Conservation (phyloP, 2,797 vertebrate species). For the Rachycentron canadum region DNA sequence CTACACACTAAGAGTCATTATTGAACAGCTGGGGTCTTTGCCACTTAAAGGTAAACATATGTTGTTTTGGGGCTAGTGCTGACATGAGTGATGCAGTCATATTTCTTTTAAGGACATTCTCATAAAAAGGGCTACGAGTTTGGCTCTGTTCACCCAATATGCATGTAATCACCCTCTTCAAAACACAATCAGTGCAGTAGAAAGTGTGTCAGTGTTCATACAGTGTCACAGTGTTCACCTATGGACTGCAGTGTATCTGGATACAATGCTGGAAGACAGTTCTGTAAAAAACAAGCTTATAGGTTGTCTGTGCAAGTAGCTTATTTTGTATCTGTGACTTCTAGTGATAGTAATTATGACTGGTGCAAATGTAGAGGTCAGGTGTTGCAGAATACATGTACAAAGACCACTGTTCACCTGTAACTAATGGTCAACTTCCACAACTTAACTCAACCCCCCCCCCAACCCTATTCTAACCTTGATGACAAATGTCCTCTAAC, state of each 20-base stretch:
- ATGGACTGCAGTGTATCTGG: background rate
- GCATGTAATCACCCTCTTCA: background rate
- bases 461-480: no score
- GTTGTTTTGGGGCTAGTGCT: background rate
- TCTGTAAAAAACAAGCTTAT: background rate
- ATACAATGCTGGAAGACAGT: no score
- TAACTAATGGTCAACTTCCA: no score
- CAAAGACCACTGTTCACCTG: no score
- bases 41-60: background rate
- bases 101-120: background rate
- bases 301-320: no score
- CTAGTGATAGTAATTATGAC: no score
- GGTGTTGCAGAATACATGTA: no score
- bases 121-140: background rate
- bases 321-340: no score
- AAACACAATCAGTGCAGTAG: background rate
- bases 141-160: background rate
- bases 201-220: background rate
- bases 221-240: no score
- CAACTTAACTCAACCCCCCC: no score
- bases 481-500: no score
- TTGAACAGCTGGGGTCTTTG: background rate
- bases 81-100: background rate
- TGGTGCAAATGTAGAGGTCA: no score
- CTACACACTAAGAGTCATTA: background rate